Percentiles rank a stretch among this genome's conserved stretches.
Evolutionary conservation across 2,113 vertebrate species (phyloP).

Genomic region (Pluvialis apricaria): DNA sequence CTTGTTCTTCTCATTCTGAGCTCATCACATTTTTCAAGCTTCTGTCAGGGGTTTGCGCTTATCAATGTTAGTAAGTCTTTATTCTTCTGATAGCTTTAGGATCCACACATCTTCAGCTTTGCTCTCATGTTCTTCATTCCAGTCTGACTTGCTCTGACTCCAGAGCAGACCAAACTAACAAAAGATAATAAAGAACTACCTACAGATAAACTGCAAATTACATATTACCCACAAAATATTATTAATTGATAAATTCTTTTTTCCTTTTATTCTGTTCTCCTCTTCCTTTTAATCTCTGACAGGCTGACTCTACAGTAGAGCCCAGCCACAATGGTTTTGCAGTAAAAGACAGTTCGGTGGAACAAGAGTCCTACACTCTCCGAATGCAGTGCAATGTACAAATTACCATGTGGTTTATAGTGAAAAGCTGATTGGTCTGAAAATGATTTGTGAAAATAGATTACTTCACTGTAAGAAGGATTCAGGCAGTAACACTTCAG

Average conservation of each 20-base stretch:
- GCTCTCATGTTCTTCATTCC: conserved; percentile 75
- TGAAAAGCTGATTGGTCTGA: not conserved
- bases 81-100: conserved; percentile 80
- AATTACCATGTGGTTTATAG: not conserved
- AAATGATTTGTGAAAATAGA: not conserved
- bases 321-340: not conserved
- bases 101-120: conserved; percentile 73
- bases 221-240: conserved; percentile 15
- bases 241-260: not conserved
- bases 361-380: rapidly evolving
- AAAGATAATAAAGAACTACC: conserved; percentile 78
- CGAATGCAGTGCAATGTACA: not conserved
- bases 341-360: not conserved
- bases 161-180: conserved; percentile 83
- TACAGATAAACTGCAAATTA: conserved; percentile 48
- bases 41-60: conserved; percentile 66
- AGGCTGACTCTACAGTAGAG: not conserved
- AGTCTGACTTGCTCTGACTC: conserved; percentile 76
- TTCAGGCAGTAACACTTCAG: not conserved
- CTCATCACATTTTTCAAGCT: conserved; percentile 69
- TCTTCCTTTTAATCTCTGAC: not conserved
- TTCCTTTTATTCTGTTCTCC: not conserved
- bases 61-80: conserved; percentile 74
- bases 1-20: conserved; percentile 67
- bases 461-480: not conserved